Base-by-base conservation (phyloP, 35 echinoderm and acorn worm genomes). In the Ptychodera flava region DNA sequence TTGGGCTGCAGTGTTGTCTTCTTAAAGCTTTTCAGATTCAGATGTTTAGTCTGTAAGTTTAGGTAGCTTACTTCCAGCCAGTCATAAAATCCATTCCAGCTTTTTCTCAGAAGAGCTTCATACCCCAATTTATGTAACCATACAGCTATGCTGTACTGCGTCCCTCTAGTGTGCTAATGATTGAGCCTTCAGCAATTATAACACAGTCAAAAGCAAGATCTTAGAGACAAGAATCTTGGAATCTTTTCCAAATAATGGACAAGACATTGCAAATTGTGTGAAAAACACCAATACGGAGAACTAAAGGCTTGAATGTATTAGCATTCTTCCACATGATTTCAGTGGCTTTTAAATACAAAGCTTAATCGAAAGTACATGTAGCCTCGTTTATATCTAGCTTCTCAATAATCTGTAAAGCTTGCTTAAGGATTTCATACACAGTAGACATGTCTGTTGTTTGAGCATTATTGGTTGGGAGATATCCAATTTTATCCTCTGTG, bases 61-160 rank as follows among this genome's bases (percentile, higher is more conserved):
- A 76, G 84, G 84, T 28, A 86, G 35, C 29, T 86, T 28, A 27
- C 84, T 77, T 86, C 84, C 27, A 86, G 1, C 84, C 84, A 85
- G 37, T 37, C 33, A n/a, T 15, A 37, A 28, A 91, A 91, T 34
- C 85, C 80, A 16, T 87, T 27, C 90, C 90, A 91, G 32, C 79
- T 79, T 1, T 87, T 1, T 6, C 85, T 33, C 31, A 78, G 16
- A 0, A 92, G 29, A 28, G 85, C 90, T 79, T 92, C 90, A 80
- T 92, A 92, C 0, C 87, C 53, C 16, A 84, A 37, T 82, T 92
- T 92, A 31, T 92, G 90, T 15, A 88, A 27, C 78, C 90, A 36
- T 22, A 92, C 86, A 1, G 79, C 45, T 22, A 85, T 16, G 85
- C 79, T 92, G 85, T 92, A 91, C 78, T 33, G 27, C 84, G 81